Base-by-base conservation (phyloP, 2,113 vertebrate species). In the Arothron firmamentum region DNA sequence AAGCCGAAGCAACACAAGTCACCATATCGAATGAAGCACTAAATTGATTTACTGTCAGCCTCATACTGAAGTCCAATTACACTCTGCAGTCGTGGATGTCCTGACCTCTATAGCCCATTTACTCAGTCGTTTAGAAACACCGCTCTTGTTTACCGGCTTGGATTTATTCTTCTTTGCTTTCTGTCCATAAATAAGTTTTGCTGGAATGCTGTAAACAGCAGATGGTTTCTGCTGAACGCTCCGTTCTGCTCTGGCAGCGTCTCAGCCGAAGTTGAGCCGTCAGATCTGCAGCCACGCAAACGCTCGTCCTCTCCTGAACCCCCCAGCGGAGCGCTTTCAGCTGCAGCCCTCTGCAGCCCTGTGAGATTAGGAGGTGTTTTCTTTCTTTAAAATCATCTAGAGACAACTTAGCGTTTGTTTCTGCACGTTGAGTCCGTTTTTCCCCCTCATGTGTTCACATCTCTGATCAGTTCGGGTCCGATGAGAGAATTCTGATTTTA, bases 101-200 rank as follows among this genome's bases (percentile, higher is more conserved):
- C 45, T 46, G 15, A n/a, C 9, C 1, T 46, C 16, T 34, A n/a
- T n/a, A 3, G 18, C 17, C 28, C 48, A 50, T 34, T 10, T 18
- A 51, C 52, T 38, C 10, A 52, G 19, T 14, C 12, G 54, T 15
- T 61, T 48, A 67, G 66, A 65, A 52, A 56, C 16, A 1, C n/a
- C 14, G 25, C 6, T 19, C 31, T 13, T 14, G 5, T 59, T 65
- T 52, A 67, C 54, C 55, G 43, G 15, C 41, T 52, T 19, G 23
- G 20, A 38, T 62, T 75, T 52, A 67, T 62, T 72, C 66, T 25
- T 3, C 62, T 76, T 31, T 52, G 9, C 10, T 52, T 59, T 41
- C 23, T 62, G 34, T 52, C 28, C 51, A 62, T 60, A 46, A 41
- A 55, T 62, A 41, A 7, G 28, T 65, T 56, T 62, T 65, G 62